A percentile compares a stretch with the other conserved stretches of the same genome.
Conservation (phyloP, 1,140 invertebrate species). For the Drosophila kikkawai region DNA sequence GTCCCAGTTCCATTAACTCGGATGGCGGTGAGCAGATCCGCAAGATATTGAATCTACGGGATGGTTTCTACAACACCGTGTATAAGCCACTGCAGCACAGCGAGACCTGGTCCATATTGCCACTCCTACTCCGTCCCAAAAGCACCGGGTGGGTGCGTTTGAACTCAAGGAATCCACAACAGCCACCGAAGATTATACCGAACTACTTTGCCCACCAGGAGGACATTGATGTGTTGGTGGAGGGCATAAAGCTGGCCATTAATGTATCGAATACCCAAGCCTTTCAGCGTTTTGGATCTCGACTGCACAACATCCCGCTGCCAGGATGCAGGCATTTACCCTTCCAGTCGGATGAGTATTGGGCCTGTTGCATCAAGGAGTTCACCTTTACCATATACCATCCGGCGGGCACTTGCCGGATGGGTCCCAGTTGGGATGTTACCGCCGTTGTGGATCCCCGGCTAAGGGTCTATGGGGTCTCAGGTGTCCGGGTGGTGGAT, state of each 20-base stretch:
- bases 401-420: conserved; percentile 93
- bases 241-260: conserved; percentile 93
- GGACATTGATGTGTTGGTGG: conserved; percentile 91
- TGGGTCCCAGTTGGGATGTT: conserved; percentile 91
- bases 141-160: conserved; percentile 93
- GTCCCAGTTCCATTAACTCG: conserved; percentile 92
- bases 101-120: conserved; percentile 94
- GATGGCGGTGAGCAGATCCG: conserved; percentile 91
- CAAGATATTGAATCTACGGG: conserved; percentile 91
- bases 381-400: conserved; percentile 95
- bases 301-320: conserved; percentile 91
- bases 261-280: conserved; percentile 91
- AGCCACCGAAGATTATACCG: conserved; percentile 94
- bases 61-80: conserved; percentile 93
- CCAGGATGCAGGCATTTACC: conserved; percentile 91
- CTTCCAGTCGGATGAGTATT: conserved; percentile 93
- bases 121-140: conserved; percentile 91
- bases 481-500: conserved; percentile 90
- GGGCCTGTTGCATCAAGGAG: conserved; percentile 91
- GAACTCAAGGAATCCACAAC: conserved; percentile 91
- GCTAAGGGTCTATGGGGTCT: conserved; percentile 90
- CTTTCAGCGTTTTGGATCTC: conserved; percentile 92
- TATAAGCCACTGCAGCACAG: conserved; percentile 92
- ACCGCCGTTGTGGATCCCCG: conserved; percentile 93
- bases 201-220: conserved; percentile 94